These are phyloP conservation scores for Heliangelus exortis DNA, from an alignment of 2,797 vertebrate species.

Conservation along the genomic window DNA sequence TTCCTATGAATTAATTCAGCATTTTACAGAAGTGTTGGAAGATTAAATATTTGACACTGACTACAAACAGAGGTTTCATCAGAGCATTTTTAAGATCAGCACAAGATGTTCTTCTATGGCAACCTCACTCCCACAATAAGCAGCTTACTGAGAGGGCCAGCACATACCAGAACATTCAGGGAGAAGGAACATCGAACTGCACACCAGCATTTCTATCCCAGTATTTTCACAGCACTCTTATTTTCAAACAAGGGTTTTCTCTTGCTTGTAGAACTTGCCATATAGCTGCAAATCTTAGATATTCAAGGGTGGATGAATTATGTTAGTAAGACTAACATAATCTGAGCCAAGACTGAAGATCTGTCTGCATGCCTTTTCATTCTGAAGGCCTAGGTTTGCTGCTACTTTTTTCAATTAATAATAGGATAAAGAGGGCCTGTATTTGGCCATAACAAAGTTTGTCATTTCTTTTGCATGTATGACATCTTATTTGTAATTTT, in stretches of 20 bases:
- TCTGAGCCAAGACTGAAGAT: neutral
- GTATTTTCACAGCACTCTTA: neutral
- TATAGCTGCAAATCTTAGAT: neutral
- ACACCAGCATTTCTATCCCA: neutral
- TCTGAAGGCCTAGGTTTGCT: neutral
- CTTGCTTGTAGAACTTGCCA: neutral
- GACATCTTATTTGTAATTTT: neutral
- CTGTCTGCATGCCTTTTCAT: neutral
- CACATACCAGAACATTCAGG: accelerated
- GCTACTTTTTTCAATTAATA: neutral
- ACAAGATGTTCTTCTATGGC: neutral
- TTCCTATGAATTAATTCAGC: neutral
- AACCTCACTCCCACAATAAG: neutral
- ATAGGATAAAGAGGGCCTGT: neutral
- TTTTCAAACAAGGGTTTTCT: neutral
- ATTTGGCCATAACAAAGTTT: neutral
- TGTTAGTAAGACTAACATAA: neutral
- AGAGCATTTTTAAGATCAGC: neutral
- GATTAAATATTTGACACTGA: neutral
- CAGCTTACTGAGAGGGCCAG: neutral
- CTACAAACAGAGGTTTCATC: neutral
- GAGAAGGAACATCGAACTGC: neutral
- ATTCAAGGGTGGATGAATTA: neutral
- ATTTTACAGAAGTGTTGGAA: neutral
- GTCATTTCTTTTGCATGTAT: neutral